Percentiles rank a stretch among this genome's conserved stretches.
Evolutionary conservation across 2,113 vertebrate species (phyloP).

Genomic region (Labeo catla): DNA sequence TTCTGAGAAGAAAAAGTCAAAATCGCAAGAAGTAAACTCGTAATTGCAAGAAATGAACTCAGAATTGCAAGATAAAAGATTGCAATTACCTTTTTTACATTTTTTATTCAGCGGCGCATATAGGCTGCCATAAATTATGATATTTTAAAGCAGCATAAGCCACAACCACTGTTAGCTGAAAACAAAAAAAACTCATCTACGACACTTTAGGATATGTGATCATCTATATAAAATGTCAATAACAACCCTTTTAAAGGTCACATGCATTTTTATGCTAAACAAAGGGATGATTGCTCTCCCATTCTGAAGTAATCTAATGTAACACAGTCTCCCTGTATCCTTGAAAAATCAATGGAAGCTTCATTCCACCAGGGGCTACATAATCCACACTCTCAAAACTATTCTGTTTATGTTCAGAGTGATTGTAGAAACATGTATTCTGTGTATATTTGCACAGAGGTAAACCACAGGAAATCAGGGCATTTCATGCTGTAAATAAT

Average conservation of each 20-base stretch:
- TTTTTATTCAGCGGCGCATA: no score
- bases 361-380: neutral
- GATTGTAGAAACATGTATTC: neutral
- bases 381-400: neutral
- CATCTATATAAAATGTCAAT: neutral
- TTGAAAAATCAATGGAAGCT: neutral
- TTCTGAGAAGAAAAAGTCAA: no score
- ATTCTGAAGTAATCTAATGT: neutral
- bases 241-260: neutral
- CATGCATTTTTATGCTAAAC: neutral
- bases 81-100: no score
- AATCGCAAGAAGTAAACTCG: no score
- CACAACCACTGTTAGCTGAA: no score
- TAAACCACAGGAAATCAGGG: neutral
- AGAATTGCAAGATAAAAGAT: no score
- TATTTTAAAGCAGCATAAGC: no score
- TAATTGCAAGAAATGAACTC: no score
- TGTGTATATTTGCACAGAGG: neutral
- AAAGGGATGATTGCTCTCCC: neutral
- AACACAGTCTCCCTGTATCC: neutral
- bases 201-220: neutral
- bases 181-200: neutral
- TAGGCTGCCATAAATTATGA: no score
- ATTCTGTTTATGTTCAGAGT: neutral
- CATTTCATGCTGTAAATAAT: constrained; percentile 3